Evolutionary conservation across 2,113 vertebrate genomes (phyloP).

Genomic region (Pyrgilauda ruficollis): DNA sequence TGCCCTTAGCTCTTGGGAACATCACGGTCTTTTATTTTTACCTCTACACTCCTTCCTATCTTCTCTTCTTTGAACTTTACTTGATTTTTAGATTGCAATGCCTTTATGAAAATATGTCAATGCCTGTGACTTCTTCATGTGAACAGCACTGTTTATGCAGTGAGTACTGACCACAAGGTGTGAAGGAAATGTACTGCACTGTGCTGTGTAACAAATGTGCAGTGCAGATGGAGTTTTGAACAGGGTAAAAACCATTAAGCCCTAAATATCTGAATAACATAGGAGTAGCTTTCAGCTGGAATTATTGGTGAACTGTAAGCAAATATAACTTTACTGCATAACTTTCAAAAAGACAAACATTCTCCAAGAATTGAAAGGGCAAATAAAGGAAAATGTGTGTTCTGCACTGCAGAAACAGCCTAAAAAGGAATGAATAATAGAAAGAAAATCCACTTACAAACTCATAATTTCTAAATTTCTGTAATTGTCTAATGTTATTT

Average conservation of each 20-base stretch:
- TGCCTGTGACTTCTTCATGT: neutral
- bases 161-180: neutral
- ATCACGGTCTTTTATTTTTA: conserved; percentile 2
- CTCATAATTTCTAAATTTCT: conserved; percentile 15
- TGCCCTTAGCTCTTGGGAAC: conserved; percentile 23
- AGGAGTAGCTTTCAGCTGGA: neutral
- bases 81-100: neutral
- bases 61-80: neutral
- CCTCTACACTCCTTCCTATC: neutral
- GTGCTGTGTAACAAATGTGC: neutral
- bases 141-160: neutral
- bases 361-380: conserved; percentile 13
- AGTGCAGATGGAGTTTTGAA: neutral
- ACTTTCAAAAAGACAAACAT: conserved; percentile 45
- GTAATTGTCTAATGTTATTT: conserved; percentile 11
- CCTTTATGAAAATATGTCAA: neutral
- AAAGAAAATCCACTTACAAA: conserved; percentile 40
- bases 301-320: neutral
- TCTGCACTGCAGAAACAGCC: neutral
- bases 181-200: neutral
- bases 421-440: neutral
- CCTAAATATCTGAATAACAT: neutral
- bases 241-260: neutral
- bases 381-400: conserved; percentile 17
- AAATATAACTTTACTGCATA: conserved; percentile 25